Conservation (phyloP, 2,888 invertebrate species). For the Noctua janthe region DNA sequence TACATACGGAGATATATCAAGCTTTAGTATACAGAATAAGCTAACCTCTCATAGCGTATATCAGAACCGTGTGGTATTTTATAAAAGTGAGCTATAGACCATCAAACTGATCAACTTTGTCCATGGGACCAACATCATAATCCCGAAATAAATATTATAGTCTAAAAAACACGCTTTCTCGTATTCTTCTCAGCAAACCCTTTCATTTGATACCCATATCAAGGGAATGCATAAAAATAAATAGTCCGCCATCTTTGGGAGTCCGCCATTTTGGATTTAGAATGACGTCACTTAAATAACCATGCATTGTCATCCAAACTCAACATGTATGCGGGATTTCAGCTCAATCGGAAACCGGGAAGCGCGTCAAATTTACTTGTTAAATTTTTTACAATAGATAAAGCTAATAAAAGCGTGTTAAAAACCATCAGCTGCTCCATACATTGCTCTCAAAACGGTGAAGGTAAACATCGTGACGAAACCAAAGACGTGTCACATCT, state of each 20-base stretch:
- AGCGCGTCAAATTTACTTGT: neutral
- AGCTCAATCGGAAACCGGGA: neutral
- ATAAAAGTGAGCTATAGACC: neutral
- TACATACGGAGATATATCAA: neutral
- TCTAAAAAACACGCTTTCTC: neutral
- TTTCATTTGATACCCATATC: neutral
- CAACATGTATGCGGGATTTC: neutral
- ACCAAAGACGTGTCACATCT: no score
- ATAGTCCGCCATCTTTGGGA: neutral
- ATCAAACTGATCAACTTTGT: neutral
- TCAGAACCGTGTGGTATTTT: neutral
- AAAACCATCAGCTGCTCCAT: no score
- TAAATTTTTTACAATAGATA: neutral
- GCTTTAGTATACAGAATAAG: neutral
- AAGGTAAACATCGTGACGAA: no score
- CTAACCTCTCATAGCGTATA: neutral
- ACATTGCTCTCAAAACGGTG: no score
- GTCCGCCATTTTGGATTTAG: neutral
- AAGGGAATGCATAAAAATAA: neutral
- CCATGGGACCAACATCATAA: neutral
- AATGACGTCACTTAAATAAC: neutral
- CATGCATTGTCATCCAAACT: neutral
- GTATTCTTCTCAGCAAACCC: neutral
- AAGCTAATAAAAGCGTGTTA: neutral
- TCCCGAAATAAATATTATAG: no score